A percentile compares a stretch with the other conserved stretches of the same genome.
Evolutionary conservation across 2,888 invertebrate genomes (phyloP).

Genomic region (Thereva unica): DNA sequence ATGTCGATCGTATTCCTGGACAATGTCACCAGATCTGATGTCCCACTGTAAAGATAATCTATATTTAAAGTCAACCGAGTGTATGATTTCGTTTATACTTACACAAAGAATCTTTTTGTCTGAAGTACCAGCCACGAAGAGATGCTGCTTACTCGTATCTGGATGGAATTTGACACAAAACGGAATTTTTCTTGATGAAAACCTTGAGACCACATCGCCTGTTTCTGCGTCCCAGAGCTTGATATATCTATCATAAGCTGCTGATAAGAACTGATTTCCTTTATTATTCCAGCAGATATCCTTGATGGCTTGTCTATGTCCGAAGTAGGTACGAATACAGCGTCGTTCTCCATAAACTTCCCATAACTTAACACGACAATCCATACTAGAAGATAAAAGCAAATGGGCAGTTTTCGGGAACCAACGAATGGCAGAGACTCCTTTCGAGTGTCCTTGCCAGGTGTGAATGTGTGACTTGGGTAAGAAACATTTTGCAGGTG

Average conservation of each 20-base stretch:
- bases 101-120: conserved; percentile 99
- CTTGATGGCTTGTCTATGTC: conserved; percentile 94
- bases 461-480: conserved; percentile 96
- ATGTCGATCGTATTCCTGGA: conserved; percentile 98
- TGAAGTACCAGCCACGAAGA: conserved; percentile 97
- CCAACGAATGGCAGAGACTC: conserved; percentile 93
- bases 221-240: conserved; percentile 99
- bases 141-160: conserved; percentile 93
- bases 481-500: conserved; percentile 93
- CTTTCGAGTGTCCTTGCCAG: conserved; percentile 97
- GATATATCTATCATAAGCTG: conserved; percentile 96
- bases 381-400: conserved; percentile 95
- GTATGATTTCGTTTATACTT: conserved; percentile 58
- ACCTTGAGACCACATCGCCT: conserved; percentile 81
- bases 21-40: conserved; percentile 89
- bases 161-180: conserved; percentile 99
- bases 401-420: conserved; percentile 94
- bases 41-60: conserved; percentile 74
- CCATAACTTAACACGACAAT: conserved; percentile 97
- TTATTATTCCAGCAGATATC: conserved; percentile 95
- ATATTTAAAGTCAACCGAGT: background rate
- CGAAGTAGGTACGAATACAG: conserved; percentile 91
- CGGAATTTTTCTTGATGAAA: conserved; percentile 95
- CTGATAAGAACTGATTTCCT: conserved; percentile 91
- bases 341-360: conserved; percentile 95